Evolutionary conservation across 2,797 vertebrate species (phyloP).

Genomic region (Bradypus variegatus): DNA sequence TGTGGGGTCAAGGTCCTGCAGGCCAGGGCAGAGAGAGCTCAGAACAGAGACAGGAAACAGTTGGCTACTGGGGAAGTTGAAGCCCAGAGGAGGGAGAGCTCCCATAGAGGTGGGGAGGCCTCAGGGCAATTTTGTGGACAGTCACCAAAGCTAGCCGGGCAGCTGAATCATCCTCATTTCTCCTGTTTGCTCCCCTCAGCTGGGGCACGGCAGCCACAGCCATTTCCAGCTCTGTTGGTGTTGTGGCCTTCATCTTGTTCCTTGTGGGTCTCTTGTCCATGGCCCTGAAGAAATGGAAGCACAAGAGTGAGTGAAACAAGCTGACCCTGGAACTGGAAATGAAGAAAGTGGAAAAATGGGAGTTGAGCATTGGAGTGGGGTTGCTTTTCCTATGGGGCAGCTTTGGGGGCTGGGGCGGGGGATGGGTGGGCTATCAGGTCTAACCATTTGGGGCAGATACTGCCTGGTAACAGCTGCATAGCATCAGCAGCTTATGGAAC

Average conservation of each 20-base stretch:
- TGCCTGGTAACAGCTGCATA: no score
- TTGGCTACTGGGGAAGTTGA: not conserved
- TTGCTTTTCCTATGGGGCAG: not conserved
- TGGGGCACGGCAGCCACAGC: not conserved
- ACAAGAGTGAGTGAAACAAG: constrained; percentile 35
- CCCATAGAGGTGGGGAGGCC: rapidly evolving
- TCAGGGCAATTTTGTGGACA: not conserved
- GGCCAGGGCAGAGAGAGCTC: not conserved
- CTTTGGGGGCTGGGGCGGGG: no score
- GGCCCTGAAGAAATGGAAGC: constrained; percentile 51
- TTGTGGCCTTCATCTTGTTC: constrained; percentile 19
- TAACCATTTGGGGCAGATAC: not conserved
- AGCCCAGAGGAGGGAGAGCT: not conserved
- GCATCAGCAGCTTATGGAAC: not conserved
- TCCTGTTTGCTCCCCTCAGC: not conserved
- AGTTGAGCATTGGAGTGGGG: not conserved
- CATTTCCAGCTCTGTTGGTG: not conserved
- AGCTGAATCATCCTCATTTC: not conserved
- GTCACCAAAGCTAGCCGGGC: not conserved
- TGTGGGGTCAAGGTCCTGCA: not conserved
- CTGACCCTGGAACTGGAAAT: not conserved
- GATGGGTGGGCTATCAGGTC: not conserved
- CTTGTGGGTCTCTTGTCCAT: constrained; percentile 17
- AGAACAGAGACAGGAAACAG: not conserved
- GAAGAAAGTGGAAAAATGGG: not conserved